Conservation (phyloP, 2,797 vertebrate species). For the Sylvia borin region DNA sequence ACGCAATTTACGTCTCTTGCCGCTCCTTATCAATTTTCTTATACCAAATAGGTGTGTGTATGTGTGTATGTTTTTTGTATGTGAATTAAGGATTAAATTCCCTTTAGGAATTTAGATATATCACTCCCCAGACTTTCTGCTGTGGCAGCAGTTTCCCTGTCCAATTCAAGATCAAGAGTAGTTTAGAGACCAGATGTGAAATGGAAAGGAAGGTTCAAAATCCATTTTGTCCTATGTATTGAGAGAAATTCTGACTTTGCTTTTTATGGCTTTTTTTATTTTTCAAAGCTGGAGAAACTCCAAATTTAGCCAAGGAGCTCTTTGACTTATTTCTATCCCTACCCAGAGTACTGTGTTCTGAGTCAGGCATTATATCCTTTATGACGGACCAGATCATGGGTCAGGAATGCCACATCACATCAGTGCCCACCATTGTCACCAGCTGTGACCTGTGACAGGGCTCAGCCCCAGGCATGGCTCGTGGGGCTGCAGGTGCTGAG, state of each 20-base stretch:
- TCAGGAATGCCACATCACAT: background rate
- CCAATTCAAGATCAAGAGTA: background rate
- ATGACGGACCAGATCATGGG: background rate
- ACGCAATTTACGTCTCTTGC: background rate
- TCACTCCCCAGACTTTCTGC: background rate
- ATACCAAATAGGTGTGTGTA: background rate
- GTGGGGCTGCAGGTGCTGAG: background rate
- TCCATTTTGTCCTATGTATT: too few species aligned
- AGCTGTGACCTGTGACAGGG: rapidly evolving
- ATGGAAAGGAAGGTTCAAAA: too few species aligned
- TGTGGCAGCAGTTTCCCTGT: background rate
- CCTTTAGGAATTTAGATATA: background rate
- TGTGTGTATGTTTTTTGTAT: background rate
- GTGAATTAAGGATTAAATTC: background rate
- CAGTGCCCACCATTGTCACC: rapidly evolving
- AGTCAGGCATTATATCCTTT: background rate
- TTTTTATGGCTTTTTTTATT: background rate
- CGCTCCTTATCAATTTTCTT: background rate
- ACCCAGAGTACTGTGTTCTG: background rate
- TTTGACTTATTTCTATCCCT: background rate
- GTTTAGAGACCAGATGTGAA: background rate
- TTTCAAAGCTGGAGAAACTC: background rate
- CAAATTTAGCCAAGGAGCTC: background rate
- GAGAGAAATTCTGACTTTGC: too few species aligned
- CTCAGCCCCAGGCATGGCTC: rapidly evolving